Conservation (phyloP, 53 echinoderm and acorn worm species). For the Holothuria leucospilota region DNA sequence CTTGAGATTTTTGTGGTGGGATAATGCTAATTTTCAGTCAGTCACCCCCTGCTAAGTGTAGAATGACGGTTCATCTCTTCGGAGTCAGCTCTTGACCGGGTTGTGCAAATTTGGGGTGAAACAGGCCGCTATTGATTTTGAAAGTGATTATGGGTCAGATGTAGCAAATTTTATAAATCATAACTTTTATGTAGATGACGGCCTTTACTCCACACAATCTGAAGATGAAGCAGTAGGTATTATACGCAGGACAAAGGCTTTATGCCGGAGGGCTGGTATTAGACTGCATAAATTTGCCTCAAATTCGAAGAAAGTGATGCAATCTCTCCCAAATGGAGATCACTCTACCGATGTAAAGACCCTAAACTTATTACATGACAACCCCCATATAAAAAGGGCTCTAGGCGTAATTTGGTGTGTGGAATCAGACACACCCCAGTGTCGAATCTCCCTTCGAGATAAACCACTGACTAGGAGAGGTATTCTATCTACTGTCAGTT, state of each 20-base stretch:
- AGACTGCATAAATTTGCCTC: constrained; percentile 67
- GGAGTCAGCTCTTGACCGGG: constrained; percentile 62
- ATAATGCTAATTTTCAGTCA: constrained; percentile 6
- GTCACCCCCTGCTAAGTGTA: constrained; percentile 35
- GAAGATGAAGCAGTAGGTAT: constrained; percentile 59
- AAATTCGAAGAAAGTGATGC: constrained; percentile 57
- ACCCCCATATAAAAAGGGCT: too few species aligned
- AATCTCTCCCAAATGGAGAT: constrained; percentile 53
- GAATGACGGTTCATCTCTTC: constrained; percentile 60
- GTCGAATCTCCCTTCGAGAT: too few species aligned
- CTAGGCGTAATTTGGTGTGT: too few species aligned
- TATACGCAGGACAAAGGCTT: constrained; percentile 20
- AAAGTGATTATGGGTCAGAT: constrained; percentile 5
- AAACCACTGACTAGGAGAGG: too few species aligned
- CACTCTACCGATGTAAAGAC: constrained; percentile 39
- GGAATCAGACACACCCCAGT: too few species aligned
- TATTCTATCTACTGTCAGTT: too few species aligned
- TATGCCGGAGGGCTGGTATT: constrained; percentile 58
- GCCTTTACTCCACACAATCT: constrained; percentile 52
- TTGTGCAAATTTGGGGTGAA: constrained; percentile 64
- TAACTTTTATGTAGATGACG: constrained; percentile 75
- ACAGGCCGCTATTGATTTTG: background rate
- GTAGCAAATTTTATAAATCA: constrained; percentile 45
- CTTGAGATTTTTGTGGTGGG: background rate
- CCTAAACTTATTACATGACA: constrained; percentile 13